A percentile compares a stretch with the other conserved stretches of the same genome.
These are phyloP conservation scores for Endomychus coccineus DNA, from an alignment of 2,888 invertebrate genomes.

Conservation along the genomic window DNA sequence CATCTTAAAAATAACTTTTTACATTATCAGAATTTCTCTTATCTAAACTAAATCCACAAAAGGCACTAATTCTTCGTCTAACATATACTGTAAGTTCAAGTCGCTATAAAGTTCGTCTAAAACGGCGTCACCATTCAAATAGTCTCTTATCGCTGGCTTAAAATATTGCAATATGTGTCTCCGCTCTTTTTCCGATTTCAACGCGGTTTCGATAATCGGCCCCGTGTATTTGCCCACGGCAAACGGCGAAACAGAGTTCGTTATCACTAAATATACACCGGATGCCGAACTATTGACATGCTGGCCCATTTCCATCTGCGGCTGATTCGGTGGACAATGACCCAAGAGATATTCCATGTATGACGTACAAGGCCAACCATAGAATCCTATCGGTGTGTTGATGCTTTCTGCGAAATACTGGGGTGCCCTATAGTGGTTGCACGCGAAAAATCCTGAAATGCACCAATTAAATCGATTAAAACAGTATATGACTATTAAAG, in stretches of 20 bases:
- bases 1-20: too few species aligned
- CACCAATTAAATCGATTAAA: not conserved
- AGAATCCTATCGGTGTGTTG: conserved; percentile 54
- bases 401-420: conserved; percentile 60
- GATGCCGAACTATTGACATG: conserved; percentile 36
- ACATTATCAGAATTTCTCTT: too few species aligned
- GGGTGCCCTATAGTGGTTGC: conserved; percentile 58
- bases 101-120: conserved; percentile 24
- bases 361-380: conserved; percentile 57
- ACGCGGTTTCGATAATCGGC: conserved; percentile 32
- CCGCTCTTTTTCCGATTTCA: conserved; percentile 20
- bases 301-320: conserved; percentile 47
- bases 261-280: conserved; percentile 52
- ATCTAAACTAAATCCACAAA: too few species aligned
- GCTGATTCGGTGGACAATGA: conserved; percentile 50
- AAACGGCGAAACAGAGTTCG: conserved; percentile 50
- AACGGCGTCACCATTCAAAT: conserved; percentile 27
- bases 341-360: conserved; percentile 52
- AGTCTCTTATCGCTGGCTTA: conserved; percentile 24
- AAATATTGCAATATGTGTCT: conserved; percentile 27
- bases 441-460: conserved; percentile 51
- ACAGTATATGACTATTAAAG: not conserved
- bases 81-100: conserved; percentile 34
- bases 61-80: too few species aligned
- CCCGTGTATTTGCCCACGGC: conserved; percentile 53